Percentiles rank a stretch among this genome's conserved stretches.
These are phyloP conservation scores for Australoheros scitulus DNA, from an alignment of 2,113 vertebrate genomes.

Conservation along the genomic window DNA sequence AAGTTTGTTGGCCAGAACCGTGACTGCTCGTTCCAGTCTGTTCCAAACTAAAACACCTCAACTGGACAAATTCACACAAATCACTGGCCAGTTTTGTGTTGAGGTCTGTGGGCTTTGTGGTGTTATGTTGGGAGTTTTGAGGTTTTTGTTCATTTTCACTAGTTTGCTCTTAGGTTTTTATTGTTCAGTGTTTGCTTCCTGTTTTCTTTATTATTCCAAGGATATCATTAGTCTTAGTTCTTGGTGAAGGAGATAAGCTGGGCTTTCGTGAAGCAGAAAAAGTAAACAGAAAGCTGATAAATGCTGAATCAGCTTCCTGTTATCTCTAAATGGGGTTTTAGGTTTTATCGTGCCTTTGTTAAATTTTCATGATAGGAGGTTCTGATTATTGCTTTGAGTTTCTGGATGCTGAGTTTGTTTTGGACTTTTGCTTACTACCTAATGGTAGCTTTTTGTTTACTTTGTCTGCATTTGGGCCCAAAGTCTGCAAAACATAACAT, in stretches of 20 bases:
- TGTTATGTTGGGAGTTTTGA: background rate
- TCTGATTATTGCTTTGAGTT: background rate
- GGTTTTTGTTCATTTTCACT: background rate
- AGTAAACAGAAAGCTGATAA: background rate
- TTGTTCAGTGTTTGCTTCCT: background rate
- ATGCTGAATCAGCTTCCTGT: background rate
- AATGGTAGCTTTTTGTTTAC: background rate
- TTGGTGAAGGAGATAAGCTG: background rate
- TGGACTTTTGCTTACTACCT: background rate
- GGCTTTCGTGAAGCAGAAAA: background rate
- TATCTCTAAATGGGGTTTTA: no score
- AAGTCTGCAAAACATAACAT: background rate
- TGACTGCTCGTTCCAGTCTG: no score
- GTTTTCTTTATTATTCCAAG: background rate
- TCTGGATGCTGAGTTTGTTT: background rate
- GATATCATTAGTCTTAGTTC: background rate
- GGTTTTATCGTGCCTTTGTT: no score
- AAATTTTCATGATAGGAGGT: no score
- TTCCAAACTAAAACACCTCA: background rate
- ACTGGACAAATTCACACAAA: background rate
- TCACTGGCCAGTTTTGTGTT: background rate
- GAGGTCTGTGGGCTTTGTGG: background rate
- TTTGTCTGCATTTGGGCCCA: background rate
- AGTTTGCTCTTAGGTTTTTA: no score
- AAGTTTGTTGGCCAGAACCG: background rate